phyloP scores from a whole-genome alignment of 1,140 invertebrate genomes.

The Ostrea edulis region DNA sequence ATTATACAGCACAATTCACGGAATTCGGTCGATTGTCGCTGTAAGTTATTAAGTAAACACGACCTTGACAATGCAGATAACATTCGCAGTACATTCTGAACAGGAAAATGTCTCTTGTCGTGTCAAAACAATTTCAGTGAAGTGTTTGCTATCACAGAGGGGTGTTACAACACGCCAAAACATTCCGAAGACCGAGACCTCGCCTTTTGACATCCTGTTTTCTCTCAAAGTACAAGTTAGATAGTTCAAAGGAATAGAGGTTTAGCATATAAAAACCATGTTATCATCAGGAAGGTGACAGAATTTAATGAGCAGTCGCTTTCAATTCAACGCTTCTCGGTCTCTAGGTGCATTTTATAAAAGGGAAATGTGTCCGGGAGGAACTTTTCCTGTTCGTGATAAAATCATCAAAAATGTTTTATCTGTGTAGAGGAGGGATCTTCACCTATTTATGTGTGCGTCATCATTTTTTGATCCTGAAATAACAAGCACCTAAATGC shows the following conservation, averaged over 20 bases:
- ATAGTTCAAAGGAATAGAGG: background rate
- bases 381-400: conserved; percentile 29
- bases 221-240: background rate
- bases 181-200: background rate
- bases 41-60: background rate
- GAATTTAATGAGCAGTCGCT: background rate
- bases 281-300: background rate
- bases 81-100: background rate
- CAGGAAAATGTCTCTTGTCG: background rate
- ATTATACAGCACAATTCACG: background rate
- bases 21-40: conserved; percentile 14
- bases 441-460: background rate
- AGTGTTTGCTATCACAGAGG: conserved; percentile 2
- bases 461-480: background rate
- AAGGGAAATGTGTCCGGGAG: background rate
- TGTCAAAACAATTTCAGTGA: background rate
- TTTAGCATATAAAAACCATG: background rate
- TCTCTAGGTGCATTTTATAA: background rate
- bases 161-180: background rate
- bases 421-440: background rate
- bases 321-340: background rate
- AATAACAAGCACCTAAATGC: background rate
- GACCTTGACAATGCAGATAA: background rate
- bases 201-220: background rate
- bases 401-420: background rate